Percentiles rank a stretch among this genome's conserved stretches.
Evolutionary conservation across 2,888 invertebrate genomes (phyloP).

Genomic region (Sphaerophoria taeniata): DNA sequence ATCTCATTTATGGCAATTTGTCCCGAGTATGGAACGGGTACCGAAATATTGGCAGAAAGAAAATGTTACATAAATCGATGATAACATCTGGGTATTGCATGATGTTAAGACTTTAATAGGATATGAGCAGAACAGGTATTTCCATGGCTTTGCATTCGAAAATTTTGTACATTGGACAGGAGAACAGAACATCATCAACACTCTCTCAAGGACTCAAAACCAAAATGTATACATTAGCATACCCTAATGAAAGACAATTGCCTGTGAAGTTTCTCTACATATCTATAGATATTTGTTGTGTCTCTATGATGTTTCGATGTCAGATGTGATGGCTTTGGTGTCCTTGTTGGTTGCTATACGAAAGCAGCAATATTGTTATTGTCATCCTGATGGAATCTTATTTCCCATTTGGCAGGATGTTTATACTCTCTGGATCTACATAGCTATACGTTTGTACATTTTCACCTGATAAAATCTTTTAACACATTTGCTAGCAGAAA

Average conservation of each 20-base stretch:
- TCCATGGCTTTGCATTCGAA: constrained; percentile 40
- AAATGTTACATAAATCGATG: constrained; percentile 69
- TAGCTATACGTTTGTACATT: constrained; percentile 22
- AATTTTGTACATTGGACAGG: not conserved
- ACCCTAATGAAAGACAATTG: constrained; percentile 72
- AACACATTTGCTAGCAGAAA: not conserved
- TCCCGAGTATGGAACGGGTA: constrained; percentile 1
- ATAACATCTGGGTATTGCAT: constrained; percentile 69
- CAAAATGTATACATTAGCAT: constrained; percentile 43
- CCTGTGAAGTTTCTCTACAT: constrained; percentile 49
- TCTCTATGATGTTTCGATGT: not conserved
- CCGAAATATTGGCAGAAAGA: constrained; percentile 35
- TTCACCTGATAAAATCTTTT: constrained; percentile 59
- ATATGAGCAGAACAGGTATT: constrained; percentile 46
- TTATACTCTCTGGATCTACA: constrained; percentile 37
- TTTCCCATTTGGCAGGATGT: constrained; percentile 56
- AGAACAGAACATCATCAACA: constrained; percentile 35
- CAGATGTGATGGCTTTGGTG: constrained; percentile 30
- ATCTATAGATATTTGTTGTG: not conserved
- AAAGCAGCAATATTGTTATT: constrained; percentile 59
- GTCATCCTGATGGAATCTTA: constrained; percentile 46
- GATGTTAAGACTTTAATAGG: constrained; percentile 60
- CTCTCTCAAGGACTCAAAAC: constrained; percentile 54
- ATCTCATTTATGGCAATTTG: constrained; percentile 44
- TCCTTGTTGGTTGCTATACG: constrained; percentile 43